phyloP scores from a whole-genome alignment of 1,140 invertebrate genomes.

The Aradophagus sp. region DNA sequence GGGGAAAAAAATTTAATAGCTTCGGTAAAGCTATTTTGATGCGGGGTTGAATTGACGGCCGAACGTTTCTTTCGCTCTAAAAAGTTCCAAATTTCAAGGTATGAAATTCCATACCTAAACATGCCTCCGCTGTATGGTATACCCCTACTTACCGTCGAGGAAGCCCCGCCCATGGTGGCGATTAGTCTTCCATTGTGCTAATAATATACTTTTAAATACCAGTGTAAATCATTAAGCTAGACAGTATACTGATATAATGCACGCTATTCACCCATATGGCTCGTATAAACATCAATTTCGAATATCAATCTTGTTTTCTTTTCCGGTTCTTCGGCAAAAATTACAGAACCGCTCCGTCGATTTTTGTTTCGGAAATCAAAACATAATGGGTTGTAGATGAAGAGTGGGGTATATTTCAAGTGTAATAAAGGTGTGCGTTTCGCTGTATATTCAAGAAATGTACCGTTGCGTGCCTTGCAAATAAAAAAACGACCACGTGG shows the following conservation, averaged over 20 bases:
- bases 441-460: too few species aligned
- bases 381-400: too few species aligned
- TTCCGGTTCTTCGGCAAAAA: too few species aligned
- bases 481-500: too few species aligned
- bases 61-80: conserved; percentile 28
- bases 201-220: conserved; percentile 56
- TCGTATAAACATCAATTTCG: conserved; percentile 34
- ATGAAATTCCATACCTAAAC: conserved; percentile 51
- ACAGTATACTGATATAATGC: conserved; percentile 51
- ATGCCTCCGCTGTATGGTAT: conserved; percentile 24
- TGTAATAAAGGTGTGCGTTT: too few species aligned
- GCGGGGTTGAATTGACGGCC: conserved; percentile 25
- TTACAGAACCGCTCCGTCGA: too few species aligned
- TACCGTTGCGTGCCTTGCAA: too few species aligned
- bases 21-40: conserved; percentile 36
- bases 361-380: too few species aligned
- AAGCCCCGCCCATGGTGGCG: conserved; percentile 36
- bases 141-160: conserved; percentile 27
- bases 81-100: conserved; percentile 51
- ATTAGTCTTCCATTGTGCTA: conserved; percentile 55
- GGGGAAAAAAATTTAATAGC: conserved; percentile 39
- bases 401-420: too few species aligned
- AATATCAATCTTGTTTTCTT: too few species aligned
- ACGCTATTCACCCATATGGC: conserved; percentile 36
- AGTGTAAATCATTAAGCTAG: conserved; percentile 52